A percentile compares a stretch with the other conserved stretches of the same genome.
Conservation (phyloP, 2,797 vertebrate species). For the Pipistrellus pygmaeus region DNA sequence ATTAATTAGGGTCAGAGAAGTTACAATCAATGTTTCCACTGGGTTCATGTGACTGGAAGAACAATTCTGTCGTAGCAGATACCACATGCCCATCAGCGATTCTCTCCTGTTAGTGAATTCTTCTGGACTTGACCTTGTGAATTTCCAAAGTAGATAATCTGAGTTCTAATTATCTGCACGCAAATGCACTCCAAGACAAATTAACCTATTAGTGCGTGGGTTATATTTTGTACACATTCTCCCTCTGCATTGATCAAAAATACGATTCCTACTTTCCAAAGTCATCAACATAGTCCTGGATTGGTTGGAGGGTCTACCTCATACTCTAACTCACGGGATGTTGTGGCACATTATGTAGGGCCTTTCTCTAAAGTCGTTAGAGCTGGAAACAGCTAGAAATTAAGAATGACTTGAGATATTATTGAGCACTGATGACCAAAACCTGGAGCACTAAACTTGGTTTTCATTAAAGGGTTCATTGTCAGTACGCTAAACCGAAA, state of each 20-base stretch:
- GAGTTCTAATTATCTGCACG: neutral
- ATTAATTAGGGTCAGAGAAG: neutral
- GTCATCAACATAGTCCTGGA: neutral
- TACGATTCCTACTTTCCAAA: neutral
- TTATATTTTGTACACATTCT: neutral
- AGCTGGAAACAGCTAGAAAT: neutral
- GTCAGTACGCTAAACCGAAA: neutral
- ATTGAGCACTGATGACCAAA: neutral
- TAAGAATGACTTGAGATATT: neutral
- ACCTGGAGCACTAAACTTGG: neutral
- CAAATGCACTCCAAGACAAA: neutral
- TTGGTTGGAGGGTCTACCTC: neutral
- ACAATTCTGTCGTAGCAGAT: neutral
- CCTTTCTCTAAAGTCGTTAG: neutral
- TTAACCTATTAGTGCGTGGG: neutral
- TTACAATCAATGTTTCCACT: neutral
- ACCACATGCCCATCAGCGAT: neutral
- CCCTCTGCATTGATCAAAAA: neutral
- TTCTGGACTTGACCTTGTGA: constrained; percentile 2
- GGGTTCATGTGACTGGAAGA: neutral
- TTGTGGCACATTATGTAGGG: neutral
- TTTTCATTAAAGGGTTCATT: neutral
- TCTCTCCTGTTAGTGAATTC: constrained; percentile 25
- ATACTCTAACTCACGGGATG: neutral
- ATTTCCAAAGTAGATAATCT: constrained; percentile 29